phyloP scores from a whole-genome alignment of 2,113 vertebrate genomes.

The Xenopus tropicalis region DNA sequence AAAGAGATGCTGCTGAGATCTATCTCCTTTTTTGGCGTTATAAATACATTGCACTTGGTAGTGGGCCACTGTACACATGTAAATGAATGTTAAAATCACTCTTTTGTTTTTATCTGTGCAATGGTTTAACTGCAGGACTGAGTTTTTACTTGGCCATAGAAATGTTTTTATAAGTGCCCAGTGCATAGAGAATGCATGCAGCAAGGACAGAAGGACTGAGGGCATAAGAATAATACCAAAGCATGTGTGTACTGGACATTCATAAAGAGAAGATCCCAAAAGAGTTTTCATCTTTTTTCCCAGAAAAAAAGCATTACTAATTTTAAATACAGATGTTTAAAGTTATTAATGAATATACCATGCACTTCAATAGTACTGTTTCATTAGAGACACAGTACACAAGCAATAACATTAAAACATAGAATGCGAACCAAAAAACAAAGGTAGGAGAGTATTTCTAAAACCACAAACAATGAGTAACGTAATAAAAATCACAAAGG shows the following conservation, averaged over 20 bases:
- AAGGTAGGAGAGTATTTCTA: too few relatives aligned
- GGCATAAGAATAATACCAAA: too few relatives aligned
- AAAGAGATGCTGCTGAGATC: not conserved
- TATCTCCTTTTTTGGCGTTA: slow-evolving; percentile 17
- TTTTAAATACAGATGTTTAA: slow-evolving; percentile 20
- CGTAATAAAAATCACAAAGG: too few relatives aligned
- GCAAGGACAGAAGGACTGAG: too few relatives aligned
- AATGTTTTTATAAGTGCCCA: too few relatives aligned
- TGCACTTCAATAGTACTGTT: not conserved
- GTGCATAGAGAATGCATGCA: too few relatives aligned
- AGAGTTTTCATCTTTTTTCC: not conserved
- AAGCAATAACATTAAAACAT: not conserved
- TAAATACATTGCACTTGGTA: not conserved
- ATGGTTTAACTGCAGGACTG: too few relatives aligned
- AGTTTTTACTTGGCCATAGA: too few relatives aligned
- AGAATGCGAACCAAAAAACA: too few relatives aligned
- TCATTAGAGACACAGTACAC: not conserved
- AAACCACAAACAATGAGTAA: too few relatives aligned
- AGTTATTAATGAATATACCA: slow-evolving; percentile 17
- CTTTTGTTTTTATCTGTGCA: too few relatives aligned
- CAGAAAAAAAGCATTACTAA: not conserved
- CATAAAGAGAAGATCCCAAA: slow-evolving; percentile 1
- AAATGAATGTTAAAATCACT: not conserved
- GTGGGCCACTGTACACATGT: not conserved
- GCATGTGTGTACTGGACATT: not conserved